These are phyloP conservation scores for Pomacea canaliculata DNA, from an alignment of 2,888 invertebrate genomes.

Conservation along the genomic window DNA sequence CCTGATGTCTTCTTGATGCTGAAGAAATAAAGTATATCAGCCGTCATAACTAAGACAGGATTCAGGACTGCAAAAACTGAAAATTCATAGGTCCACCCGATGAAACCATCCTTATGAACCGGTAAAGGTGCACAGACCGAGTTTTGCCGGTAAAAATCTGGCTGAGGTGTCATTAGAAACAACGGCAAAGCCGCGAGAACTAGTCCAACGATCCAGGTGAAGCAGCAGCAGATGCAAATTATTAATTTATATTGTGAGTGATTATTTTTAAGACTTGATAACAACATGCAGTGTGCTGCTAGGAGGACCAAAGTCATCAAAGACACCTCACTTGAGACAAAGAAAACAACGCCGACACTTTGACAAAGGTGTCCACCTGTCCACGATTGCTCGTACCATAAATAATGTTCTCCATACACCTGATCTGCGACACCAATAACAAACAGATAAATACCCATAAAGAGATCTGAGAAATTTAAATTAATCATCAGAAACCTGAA, in stretches of 20 bases:
- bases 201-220: too few species aligned
- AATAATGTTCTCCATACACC: conserved; percentile 41
- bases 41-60: too few species aligned
- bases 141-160: too few species aligned
- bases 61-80: too few species aligned
- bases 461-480: conserved; percentile 26
- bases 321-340: conserved; percentile 75
- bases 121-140: too few species aligned
- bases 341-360: conserved; percentile 45
- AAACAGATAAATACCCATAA: conserved; percentile 44
- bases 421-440: conserved; percentile 43
- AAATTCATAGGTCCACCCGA: too few species aligned
- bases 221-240: too few species aligned
- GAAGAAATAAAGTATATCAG: too few species aligned
- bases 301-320: conserved; percentile 75
- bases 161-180: too few species aligned
- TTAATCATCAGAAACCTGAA: conserved; percentile 20
- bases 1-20: too few species aligned
- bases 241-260: conserved; percentile 10
- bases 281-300: conserved; percentile 76
- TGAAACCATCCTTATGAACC: too few species aligned
- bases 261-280: conserved; percentile 75
- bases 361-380: conserved; percentile 40
- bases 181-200: too few species aligned
- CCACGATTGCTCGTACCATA: conserved; percentile 44